These are phyloP conservation scores for Galleria mellonella DNA, from an alignment of 1,140 invertebrate species.

Conservation along the genomic window DNA sequence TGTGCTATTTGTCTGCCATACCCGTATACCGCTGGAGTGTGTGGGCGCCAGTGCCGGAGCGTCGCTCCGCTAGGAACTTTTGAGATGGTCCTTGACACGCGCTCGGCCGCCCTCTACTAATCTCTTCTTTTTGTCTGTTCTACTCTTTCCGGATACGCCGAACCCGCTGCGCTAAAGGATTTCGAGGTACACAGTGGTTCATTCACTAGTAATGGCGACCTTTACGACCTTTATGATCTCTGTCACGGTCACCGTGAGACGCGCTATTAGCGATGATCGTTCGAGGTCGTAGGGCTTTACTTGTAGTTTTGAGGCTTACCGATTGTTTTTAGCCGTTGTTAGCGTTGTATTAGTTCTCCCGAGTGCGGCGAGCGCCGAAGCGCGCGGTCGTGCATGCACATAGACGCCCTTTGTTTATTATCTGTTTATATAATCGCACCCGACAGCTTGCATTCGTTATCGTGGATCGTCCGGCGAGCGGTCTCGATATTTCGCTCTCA, in stretches of 20 bases:
- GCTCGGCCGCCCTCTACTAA: constrained; percentile 68
- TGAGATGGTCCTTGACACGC: constrained; percentile 94
- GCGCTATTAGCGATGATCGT: constrained; percentile 63
- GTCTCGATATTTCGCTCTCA: constrained; percentile 49
- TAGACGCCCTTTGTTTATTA: constrained; percentile 67
- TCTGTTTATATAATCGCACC: constrained; percentile 68
- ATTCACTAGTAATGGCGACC: constrained; percentile 68
- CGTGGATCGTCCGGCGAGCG: constrained; percentile 66
- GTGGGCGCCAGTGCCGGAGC: constrained; percentile 17
- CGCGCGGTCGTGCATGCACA: constrained; percentile 67
- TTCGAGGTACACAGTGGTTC: constrained; percentile 81
- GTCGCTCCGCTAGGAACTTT: constrained; percentile 85
- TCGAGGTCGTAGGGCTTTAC: constrained; percentile 75
- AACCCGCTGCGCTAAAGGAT: constrained; percentile 78
- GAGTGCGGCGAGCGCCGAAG: constrained; percentile 67
- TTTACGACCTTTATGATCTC: constrained; percentile 53
- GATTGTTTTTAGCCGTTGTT: constrained; percentile 74
- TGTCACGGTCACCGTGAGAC: constrained; percentile 52
- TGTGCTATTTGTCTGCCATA: constrained; percentile 55
- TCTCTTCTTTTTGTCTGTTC: constrained; percentile 69
- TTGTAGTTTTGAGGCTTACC: constrained; percentile 77
- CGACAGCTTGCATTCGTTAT: constrained; percentile 67
- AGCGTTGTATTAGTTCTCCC: constrained; percentile 74
- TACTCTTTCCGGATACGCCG: constrained; percentile 65
- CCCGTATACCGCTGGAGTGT: constrained; percentile 16